Evolutionary conservation across 2,113 vertebrate species (phyloP), one percentile per base, ranked within the genome.

Genomic region (Corydoras sp.): DNA sequence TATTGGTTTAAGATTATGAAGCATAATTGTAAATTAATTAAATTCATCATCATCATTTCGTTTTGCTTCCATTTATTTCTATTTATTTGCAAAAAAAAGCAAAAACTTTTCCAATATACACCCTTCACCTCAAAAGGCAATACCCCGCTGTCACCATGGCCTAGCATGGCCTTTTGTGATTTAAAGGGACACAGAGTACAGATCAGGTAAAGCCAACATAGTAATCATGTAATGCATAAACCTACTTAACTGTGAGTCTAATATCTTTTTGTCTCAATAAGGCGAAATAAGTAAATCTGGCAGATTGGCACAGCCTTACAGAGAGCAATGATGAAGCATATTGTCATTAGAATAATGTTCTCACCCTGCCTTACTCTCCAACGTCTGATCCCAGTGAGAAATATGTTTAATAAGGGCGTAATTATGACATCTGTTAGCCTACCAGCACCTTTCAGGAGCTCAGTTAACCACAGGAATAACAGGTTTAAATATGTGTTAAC

Each of bases 391-490:
- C 69, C 68, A 88, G 88, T 89, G 85, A 89, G 89, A 92, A 94
- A 91, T 86, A 85, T 92, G 83, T 87, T 89, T 87, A 85, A 89
- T 92, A 92, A 93, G 88, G 88, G 89, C 90, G 91, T 98, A 95
- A 95, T 95, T 92, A 93, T 93, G 91, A 93, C 91, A 94, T 95
- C 90, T 92, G 91, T 92, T 92, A 92, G 83, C 91, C 86, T 87
- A 80, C 53, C 81, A 87, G 86, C 82, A 89, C 87, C 89, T 93
- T 90, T 93, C 89, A 91, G 88, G 88, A 85, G 86, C 85, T 88
- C 92, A 91, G 93, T 93, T 90, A 93, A 92, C 89, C 83, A 79
- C 88, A 86, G 88, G 88, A 93, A 88, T 92, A 90, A 81, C 88
- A 90, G 85, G 86, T 90, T 95, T 91, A 93, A 92, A 91, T 90